A percentile compares a stretch with the other conserved stretches of the same genome.
phyloP scores from a whole-genome alignment of 30 jellyfish, hydroid and myxozoan species.

The Cassiopea xamachana region DNA sequence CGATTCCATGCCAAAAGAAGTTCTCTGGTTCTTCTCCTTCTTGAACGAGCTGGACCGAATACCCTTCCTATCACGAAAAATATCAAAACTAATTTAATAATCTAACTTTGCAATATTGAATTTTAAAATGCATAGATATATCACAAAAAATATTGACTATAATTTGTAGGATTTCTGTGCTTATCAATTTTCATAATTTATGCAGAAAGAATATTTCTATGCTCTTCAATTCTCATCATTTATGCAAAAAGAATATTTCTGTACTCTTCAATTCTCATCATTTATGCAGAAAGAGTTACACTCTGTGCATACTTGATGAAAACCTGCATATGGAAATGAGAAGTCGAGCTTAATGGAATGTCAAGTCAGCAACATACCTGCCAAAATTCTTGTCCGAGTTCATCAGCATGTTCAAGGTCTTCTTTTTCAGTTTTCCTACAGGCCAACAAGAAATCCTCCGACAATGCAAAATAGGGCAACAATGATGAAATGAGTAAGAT shows the following conservation, averaged over 20 bases:
- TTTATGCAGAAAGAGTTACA: no score
- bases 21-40: conserved; percentile 99
- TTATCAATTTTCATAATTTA: no score
- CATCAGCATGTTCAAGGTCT: conserved; percentile 92
- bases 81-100: no score
- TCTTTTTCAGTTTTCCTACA: conserved; percentile 69
- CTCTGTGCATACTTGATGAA: no score
- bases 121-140: not conserved
- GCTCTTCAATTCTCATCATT: no score
- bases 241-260: no score
- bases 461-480: not conserved
- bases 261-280: no score
- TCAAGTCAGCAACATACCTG: conserved; percentile 40
- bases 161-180: no score
- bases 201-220: no score
- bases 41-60: conserved; percentile 90
- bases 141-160: not conserved
- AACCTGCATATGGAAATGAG: no score
- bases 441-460: not conserved
- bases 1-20: conserved; percentile 99
- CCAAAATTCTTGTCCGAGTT: conserved; percentile 87
- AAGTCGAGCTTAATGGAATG: no score
- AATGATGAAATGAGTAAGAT: not conserved
- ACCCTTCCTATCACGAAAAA: conserved; percentile 72
- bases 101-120: no score